Percentiles rank a stretch among this genome's conserved stretches.
Conservation (phyloP, 2,113 vertebrate species). For the Zosterops japonicus region DNA sequence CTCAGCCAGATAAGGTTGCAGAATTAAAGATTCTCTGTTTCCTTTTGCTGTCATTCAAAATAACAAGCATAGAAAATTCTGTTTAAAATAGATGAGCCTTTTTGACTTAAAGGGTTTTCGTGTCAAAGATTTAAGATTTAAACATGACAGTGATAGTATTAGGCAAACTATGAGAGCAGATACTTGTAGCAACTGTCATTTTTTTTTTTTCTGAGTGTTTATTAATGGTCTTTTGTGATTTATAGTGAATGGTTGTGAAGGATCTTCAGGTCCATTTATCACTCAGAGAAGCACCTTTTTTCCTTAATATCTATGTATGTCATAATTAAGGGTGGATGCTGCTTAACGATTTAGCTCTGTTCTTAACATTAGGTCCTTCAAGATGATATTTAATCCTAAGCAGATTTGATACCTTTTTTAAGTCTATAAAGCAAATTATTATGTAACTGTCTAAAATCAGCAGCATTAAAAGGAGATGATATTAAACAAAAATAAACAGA, state of each 20-base stretch:
- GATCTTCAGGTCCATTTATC: conserved; percentile 70
- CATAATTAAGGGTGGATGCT: conserved; percentile 60
- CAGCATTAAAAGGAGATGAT: conserved; percentile 20
- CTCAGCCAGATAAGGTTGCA: conserved; percentile 32
- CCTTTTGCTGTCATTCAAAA: conserved; percentile 71
- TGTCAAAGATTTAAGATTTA: conserved; percentile 70
- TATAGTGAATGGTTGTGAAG: conserved; percentile 65
- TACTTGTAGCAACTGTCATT: conserved; percentile 62
- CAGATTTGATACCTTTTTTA: conserved; percentile 35
- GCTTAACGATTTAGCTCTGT: conserved; percentile 38
- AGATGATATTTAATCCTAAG: conserved; percentile 62
- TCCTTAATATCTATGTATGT: conserved; percentile 38
- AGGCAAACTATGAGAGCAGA: conserved; percentile 62
- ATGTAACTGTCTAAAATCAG: conserved; percentile 46
- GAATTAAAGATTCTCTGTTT: conserved; percentile 62
- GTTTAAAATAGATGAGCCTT: conserved; percentile 65
- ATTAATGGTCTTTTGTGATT: conserved; percentile 75
- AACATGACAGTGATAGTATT: conserved; percentile 70
- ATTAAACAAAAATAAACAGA: neutral
- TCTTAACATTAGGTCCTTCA: conserved; percentile 52
- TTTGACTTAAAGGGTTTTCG: conserved; percentile 67
- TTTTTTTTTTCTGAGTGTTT: conserved; percentile 64
- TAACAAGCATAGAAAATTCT: conserved; percentile 62
- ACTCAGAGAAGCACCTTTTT: conserved; percentile 55
- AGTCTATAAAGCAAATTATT: conserved; percentile 47